A percentile compares a stretch with the other conserved stretches of the same genome.
phyloP scores from a whole-genome alignment of 2,797 vertebrate genomes.

The Sylvilagus floridanus region DNA sequence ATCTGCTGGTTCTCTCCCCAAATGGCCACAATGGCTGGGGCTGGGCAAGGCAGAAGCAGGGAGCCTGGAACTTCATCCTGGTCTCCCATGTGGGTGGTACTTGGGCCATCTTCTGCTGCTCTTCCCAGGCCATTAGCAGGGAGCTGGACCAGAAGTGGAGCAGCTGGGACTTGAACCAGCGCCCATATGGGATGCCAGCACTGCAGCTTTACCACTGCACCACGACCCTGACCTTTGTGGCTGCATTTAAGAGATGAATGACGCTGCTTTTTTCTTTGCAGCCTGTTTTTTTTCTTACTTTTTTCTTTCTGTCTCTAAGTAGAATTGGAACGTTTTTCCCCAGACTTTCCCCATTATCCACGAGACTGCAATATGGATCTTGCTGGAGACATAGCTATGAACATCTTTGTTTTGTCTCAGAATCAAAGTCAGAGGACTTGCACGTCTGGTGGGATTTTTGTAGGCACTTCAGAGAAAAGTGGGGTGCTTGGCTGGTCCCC shows the following conservation, averaged over 20 bases:
- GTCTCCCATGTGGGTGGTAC: too few relatives aligned
- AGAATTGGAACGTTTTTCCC: neutral
- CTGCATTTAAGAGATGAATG: neutral
- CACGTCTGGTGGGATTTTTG: neutral
- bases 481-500: fast-evolving
- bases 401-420: neutral
- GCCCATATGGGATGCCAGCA: too few relatives aligned
- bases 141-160: too few relatives aligned
- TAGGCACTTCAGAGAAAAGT: neutral
- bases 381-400: neutral
- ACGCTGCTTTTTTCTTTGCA: neutral
- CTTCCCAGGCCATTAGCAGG: too few relatives aligned
- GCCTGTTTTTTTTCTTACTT: neutral
- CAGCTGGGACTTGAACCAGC: too few relatives aligned
- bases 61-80: too few relatives aligned
- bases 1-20: too few relatives aligned
- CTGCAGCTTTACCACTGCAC: too few relatives aligned
- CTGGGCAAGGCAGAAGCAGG: too few relatives aligned
- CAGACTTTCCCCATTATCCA: neutral
- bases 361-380: neutral
- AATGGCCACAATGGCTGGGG: too few relatives aligned
- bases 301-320: neutral
- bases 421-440: neutral
- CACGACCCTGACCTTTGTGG: too few relatives aligned
- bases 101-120: too few relatives aligned